A percentile compares a stretch with the other conserved stretches of the same genome.
Conservation (phyloP, 2,888 invertebrate species). For the Notodonta ziczac region DNA sequence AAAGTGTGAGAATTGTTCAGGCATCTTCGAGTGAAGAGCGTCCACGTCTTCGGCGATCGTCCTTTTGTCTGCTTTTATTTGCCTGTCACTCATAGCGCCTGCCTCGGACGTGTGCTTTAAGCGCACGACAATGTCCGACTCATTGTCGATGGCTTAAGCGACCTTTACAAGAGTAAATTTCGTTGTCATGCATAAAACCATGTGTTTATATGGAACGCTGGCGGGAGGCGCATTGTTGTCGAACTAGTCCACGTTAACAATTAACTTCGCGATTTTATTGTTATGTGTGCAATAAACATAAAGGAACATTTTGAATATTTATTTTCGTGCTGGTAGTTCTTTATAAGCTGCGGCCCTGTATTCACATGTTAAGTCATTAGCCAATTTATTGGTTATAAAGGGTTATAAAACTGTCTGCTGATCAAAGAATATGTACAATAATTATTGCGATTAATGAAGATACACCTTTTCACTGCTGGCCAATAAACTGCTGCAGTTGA, state of each 20-base stretch:
- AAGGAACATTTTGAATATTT: too few relatives aligned
- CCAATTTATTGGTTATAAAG: not conserved
- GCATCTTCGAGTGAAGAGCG: slow-evolving; percentile 20
- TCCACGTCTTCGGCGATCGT: slow-evolving; percentile 44
- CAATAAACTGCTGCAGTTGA: slow-evolving; percentile 31
- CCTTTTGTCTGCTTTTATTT: slow-evolving; percentile 78
- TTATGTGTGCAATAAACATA: not conserved
- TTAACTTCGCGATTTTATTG: slow-evolving; percentile 46
- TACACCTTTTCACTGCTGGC: slow-evolving; percentile 29
- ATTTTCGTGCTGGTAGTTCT: not conserved
- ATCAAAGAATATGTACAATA: not conserved
- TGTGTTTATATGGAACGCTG: slow-evolving; percentile 64
- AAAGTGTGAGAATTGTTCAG: slow-evolving; percentile 66
- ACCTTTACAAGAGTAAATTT: slow-evolving; percentile 74
- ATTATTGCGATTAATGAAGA: not conserved
- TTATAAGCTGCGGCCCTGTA: not conserved
- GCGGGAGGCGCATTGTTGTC: slow-evolving; percentile 40
- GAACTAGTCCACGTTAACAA: slow-evolving; percentile 40
- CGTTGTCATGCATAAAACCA: slow-evolving; percentile 77
- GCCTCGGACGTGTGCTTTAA: slow-evolving; percentile 62
- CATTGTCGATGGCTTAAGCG: slow-evolving; percentile 71
- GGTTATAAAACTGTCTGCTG: not conserved
- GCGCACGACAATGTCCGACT: slow-evolving; percentile 67
- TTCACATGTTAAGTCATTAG: not conserved
- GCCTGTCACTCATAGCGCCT: slow-evolving; percentile 76